Evolutionary conservation across 1,140 invertebrate species (phyloP).

Genomic region (Drosophila busckii): DNA sequence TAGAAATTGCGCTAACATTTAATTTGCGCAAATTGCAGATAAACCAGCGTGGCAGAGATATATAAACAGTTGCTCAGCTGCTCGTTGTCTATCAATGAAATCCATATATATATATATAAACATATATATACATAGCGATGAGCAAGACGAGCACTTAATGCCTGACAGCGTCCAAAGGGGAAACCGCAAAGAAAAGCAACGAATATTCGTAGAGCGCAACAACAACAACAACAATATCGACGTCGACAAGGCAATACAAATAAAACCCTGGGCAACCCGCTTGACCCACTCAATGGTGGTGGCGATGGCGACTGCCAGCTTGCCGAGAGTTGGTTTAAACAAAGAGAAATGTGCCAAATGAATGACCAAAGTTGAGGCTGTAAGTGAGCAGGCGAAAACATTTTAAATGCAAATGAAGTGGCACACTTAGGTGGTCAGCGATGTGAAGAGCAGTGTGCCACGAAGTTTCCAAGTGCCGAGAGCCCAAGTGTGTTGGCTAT

Average conservation of each 20-base stretch:
- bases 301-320: conserved; percentile 36
- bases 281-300: conserved; percentile 28
- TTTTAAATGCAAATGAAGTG: conserved; percentile 76
- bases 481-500: background rate
- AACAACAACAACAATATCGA: background rate
- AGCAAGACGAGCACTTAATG: no score
- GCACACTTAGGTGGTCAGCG: conserved; percentile 60
- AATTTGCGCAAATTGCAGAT: conserved; percentile 24
- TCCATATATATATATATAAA: conserved; percentile 9
- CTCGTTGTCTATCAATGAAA: conserved; percentile 4
- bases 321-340: conserved; percentile 57
- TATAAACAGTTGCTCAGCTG: no score
- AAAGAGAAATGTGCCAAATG: conserved; percentile 74
- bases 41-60: conserved; percentile 1
- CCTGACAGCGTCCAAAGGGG: background rate
- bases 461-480: no score
- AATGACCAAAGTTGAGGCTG: conserved; percentile 63
- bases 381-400: conserved; percentile 63
- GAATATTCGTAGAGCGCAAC: background rate
- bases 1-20: conserved; percentile 16
- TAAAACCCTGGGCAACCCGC: conserved; percentile 26
- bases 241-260: conserved; percentile 22
- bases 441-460: conserved; percentile 16
- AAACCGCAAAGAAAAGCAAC: conserved; percentile 1
- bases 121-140: no score